Base-by-base conservation (phyloP, 2,113 vertebrate species). In the Lucifuga dentata region DNA sequence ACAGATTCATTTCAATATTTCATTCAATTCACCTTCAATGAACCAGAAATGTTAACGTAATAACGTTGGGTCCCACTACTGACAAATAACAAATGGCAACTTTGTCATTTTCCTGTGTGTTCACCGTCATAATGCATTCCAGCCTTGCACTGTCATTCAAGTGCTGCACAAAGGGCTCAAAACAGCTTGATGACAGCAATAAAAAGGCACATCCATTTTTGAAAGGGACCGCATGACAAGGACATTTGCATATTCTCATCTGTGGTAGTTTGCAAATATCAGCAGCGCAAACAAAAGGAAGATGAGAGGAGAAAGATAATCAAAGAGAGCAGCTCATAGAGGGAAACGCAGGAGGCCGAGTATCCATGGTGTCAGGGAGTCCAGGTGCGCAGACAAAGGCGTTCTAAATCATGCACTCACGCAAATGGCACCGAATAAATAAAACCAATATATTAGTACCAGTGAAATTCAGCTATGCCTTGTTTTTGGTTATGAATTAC, bases 281-380 rank as follows among this genome's bases (percentile, higher is more conserved):
- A 13, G 59, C 35, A 2, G 51, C 12, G 21, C 44, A 41, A 67
- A 86, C 80, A 90, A 89, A 85, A 79, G 81, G 59, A 73, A 65
- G 80, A 88, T 79, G 72, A 79, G 73, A 86, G 74, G 33, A 71
- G 35, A 84, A 70, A 81, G 76, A 80, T 83, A 83, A 91, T 91
- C 85, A 87, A 89, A 90, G 85, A 78, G 81, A 77, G 36, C 45
- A 69, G 76, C 50, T 83, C 73, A 86, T 76, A 67, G 67, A 76
- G 50, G 65, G 38, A 52, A 57, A 59, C 33, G 68, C 29, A 24
- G 32, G 10, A 40, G 41, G 52, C 51, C 20, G 49, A 19, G 56
- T n/a, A 15, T 65, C 64, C 59, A 76, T 49, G 35, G 48, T 32
- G 39, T 64, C 26, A 29, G 26, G 20, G 45, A 38, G 45, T 11